Conservation (phyloP, 2,797 vertebrate genomes). For the Characodon lateralis region DNA sequence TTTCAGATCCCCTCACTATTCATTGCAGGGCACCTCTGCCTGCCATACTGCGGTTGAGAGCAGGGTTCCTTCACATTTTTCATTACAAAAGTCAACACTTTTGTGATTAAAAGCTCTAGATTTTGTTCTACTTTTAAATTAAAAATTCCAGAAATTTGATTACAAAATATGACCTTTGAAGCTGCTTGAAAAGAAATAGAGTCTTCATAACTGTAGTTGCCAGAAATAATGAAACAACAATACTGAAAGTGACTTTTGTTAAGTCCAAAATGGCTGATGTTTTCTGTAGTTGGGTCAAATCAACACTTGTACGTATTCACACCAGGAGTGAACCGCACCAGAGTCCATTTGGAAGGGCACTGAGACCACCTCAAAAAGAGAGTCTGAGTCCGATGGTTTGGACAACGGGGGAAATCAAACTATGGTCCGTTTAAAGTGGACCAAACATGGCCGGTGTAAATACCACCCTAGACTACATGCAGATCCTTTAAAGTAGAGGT, state of each 20-base stretch:
- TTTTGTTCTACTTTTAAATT: not conserved
- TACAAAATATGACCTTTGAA: not conserved
- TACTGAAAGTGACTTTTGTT: not conserved
- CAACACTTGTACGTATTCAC: too few species aligned
- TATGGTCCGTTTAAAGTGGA: too few species aligned
- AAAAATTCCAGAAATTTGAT: not conserved
- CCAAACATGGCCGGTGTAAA: too few species aligned
- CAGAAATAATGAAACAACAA: not conserved
- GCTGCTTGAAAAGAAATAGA: not conserved
- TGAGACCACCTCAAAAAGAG: too few species aligned
- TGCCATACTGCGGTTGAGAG: not conserved
- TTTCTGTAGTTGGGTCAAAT: too few species aligned
- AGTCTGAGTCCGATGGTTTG: too few species aligned
- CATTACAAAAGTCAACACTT: not conserved
- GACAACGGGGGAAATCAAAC: too few species aligned
- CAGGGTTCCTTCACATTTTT: not conserved
- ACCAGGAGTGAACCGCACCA: too few species aligned
- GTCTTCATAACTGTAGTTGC: not conserved
- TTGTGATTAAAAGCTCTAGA: not conserved
- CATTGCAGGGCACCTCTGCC: not conserved
- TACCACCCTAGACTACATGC: too few species aligned
- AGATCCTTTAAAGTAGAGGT: not conserved
- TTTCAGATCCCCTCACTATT: not conserved
- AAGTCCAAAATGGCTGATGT: too few species aligned
- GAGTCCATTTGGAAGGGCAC: too few species aligned